Evolutionary conservation across 2,888 invertebrate species (phyloP), one percentile per base, ranked within the genome.

Genomic region (Lepidocyrtoides sp.): DNA sequence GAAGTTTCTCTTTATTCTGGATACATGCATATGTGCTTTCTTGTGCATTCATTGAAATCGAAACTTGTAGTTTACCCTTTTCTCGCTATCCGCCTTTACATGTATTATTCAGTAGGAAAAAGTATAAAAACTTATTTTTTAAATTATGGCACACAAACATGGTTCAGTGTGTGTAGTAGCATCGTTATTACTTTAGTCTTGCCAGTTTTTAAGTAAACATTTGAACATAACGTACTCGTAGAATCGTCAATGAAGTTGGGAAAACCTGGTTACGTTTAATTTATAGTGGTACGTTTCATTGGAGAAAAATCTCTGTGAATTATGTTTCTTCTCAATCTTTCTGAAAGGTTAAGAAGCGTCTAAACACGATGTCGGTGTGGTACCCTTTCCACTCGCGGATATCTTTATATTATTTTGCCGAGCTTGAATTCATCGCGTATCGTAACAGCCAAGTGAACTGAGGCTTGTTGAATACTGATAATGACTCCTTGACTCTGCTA

Each of bases 281-380:
- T 2, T n/a, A n/a, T 17, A 51, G 17, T 57, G 10, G 5, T 2
- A 17, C 3, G 51, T 54, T 3, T 54, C 7, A 4, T n/a, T 2
- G 14, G 1, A n/a, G 57, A 23, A 57, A 57, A 57, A 79, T 32
- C 23, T 12, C 20, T 57, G 57, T 36, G 57, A 81, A 81, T 81
- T 81, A 54, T 57, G 54, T 57, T 81, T 36, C 29, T 29, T 81
- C 54, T 81, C 81, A 81, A 81, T 81, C 81, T 57, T 20, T 54
- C 23, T 23, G 2, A 23, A 57, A 57, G 7, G 20, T 20, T 7
- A 57, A 57, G 17, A 57, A 57, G 17, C 57, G n/a, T 26, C 5
- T 77, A 10, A 23, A 2, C n/a, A 17, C 26, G 26, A 3, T 29
- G 29, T 41, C n/a, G 41, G 41, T 8, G n/a, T 20, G 17, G 44